Percentiles rank a stretch among this genome's conserved stretches.
These are phyloP conservation scores for Isurus oxyrinchus DNA, from an alignment of 2,113 vertebrate species.

Conservation along the genomic window DNA sequence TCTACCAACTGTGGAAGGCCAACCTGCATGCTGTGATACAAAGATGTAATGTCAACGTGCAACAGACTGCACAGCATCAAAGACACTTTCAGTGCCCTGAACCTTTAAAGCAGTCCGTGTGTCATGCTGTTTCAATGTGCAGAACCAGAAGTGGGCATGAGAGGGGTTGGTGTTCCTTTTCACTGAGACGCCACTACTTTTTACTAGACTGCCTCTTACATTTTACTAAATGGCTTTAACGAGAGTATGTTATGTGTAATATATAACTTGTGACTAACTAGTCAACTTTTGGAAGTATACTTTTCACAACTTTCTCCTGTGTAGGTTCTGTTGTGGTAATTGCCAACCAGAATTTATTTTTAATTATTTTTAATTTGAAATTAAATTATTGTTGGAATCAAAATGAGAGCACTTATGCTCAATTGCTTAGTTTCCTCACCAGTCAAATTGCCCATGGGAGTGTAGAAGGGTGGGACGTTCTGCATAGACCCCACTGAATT, in stretches of 20 bases:
- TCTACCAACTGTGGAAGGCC: constrained; percentile 13
- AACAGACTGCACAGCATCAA: constrained; percentile 34
- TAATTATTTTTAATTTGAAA: neutral
- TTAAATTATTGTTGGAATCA: neutral
- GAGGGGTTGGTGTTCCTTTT: neutral
- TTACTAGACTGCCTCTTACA: neutral
- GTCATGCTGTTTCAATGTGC: neutral
- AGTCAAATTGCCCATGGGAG: neutral
- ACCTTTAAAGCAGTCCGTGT: constrained; percentile 26
- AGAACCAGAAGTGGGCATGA: neutral
- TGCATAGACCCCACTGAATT: neutral
- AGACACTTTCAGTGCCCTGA: constrained; percentile 6
- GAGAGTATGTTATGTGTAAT: neutral
- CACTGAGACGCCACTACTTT: neutral
- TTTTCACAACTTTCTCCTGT: neutral
- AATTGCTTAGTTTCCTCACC: neutral
- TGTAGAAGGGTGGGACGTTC: neutral
- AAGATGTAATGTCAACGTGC: constrained; percentile 16
- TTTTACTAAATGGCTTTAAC: neutral
- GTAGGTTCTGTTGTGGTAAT: neutral
- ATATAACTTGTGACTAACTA: neutral
- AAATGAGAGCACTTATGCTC: neutral
- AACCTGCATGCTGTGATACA: constrained; percentile 16
- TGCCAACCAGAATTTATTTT: neutral
- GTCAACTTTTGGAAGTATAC: neutral